Percentiles rank a stretch among this genome's conserved stretches.
Conservation (phyloP, 1,140 invertebrate genomes). For the Bombus superbus region DNA sequence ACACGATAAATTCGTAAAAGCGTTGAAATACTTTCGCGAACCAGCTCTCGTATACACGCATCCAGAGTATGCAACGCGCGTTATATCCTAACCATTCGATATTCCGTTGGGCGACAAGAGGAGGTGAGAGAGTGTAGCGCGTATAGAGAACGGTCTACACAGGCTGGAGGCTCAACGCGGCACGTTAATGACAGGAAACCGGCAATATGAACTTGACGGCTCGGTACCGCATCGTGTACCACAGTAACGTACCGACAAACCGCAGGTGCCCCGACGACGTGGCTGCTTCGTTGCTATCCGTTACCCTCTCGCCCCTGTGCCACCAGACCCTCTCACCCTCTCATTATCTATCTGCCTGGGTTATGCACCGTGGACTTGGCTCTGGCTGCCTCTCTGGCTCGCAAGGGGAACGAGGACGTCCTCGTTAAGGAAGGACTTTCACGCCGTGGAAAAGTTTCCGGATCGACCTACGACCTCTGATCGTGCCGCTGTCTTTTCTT, state of each 20-base stretch:
- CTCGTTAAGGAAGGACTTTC: constrained; percentile 36
- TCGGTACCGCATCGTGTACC: constrained; percentile 75
- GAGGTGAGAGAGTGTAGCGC: no score
- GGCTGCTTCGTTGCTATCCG: constrained; percentile 15
- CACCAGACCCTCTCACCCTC: background rate
- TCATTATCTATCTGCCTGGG: constrained; percentile 45
- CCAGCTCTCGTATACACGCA: background rate
- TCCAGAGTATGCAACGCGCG: background rate
- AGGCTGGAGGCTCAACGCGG: constrained; percentile 67
- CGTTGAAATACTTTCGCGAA: background rate
- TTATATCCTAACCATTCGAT: constrained; percentile 4
- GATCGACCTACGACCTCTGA: background rate
- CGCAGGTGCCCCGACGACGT: constrained; percentile 65
- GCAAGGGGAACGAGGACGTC: background rate
- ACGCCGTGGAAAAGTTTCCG: background rate
- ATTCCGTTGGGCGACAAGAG: background rate
- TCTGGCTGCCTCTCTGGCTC: background rate
- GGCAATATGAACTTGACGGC: constrained; percentile 82
- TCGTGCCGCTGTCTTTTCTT: background rate
- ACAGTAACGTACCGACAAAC: constrained; percentile 75
- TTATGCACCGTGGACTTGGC: background rate
- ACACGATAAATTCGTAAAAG: no score
- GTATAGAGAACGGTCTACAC: background rate
- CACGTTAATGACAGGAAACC: constrained; percentile 83
- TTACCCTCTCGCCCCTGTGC: constrained; percentile 8